Percentiles rank a stretch among this genome's conserved stretches.
These are phyloP conservation scores for Orthonyx spaldingii DNA, from an alignment of 2,113 vertebrate species.

Conservation along the genomic window DNA sequence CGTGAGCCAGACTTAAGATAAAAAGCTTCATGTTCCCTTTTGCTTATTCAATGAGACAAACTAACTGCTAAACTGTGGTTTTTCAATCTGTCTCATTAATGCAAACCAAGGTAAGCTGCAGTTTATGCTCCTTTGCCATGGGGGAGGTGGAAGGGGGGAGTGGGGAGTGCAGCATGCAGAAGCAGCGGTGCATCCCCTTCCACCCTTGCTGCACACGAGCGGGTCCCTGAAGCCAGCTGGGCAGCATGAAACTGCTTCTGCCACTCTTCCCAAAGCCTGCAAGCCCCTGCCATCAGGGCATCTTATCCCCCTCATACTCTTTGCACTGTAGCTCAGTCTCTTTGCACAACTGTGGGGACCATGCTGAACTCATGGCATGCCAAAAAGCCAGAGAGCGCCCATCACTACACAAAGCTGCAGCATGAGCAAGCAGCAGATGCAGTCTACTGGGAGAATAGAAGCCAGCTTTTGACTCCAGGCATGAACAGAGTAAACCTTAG, in stretches of 20 bases:
- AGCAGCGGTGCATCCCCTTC: neutral
- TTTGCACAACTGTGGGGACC: fast-evolving
- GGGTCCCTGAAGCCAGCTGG: neutral
- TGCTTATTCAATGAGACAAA: neutral
- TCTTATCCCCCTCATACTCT: neutral
- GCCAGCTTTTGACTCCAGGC: neutral
- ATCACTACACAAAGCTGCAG: neutral
- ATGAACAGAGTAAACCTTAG: neutral
- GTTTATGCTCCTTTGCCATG: neutral
- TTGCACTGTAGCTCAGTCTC: neutral
- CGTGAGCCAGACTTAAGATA: neutral
- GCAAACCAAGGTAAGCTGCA: neutral
- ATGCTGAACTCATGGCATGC: fast-evolving
- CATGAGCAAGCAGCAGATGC: neutral
- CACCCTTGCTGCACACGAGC: fast-evolving
- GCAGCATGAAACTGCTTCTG: neutral
- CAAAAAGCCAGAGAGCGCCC: neutral
- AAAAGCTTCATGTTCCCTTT: neutral
- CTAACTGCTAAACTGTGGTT: neutral
- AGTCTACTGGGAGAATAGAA: neutral
- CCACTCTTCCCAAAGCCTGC: neutral
- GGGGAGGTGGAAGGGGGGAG: fast-evolving
- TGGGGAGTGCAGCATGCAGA: neutral
- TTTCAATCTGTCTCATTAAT: neutral
- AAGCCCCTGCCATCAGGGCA: neutral